Percentiles rank a stretch among this genome's conserved stretches.
phyloP scores from a whole-genome alignment of 2,888 invertebrate genomes.

The Diarsia mendica region DNA sequence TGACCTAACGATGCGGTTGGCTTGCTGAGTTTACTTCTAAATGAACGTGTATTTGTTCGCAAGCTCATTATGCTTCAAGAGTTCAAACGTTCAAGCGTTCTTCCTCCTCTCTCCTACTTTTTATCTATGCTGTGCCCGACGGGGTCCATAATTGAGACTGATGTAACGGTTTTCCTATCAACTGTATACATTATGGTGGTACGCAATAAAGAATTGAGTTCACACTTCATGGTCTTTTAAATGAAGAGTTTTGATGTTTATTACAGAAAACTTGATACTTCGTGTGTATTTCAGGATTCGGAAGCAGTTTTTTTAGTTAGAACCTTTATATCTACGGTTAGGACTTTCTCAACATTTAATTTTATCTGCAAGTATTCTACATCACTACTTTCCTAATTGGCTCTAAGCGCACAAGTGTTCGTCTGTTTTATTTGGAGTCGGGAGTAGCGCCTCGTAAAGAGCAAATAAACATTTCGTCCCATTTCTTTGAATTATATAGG shows the following conservation, averaged over 20 bases:
- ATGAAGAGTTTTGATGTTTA: not conserved
- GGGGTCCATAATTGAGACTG: no score
- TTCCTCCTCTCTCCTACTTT: no score
- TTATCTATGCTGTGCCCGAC: no score
- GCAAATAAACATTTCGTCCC: conserved; percentile 36
- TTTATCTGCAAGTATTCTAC: not conserved
- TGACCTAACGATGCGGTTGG: no score
- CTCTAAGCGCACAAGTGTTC: conserved; percentile 27
- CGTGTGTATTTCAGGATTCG: not conserved
- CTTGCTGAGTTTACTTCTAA: not conserved
- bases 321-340: no score
- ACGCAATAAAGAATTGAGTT: no score
- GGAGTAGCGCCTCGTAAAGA: conserved; percentile 5
- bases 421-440: conserved; percentile 35
- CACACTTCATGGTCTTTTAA: not conserved
- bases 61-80: not conserved
- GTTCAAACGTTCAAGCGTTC: no score
- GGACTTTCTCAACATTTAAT: not conserved
- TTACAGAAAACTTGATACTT: not conserved
- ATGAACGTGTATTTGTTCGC: not conserved
- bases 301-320: not conserved
- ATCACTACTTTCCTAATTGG: conserved; percentile 14
- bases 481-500: conserved; percentile 10
- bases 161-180: no score
- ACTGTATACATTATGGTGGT: no score